Evolutionary conservation across 2,113 vertebrate species (phyloP).

Genomic region (Acrocephalus arundinaceus): DNA sequence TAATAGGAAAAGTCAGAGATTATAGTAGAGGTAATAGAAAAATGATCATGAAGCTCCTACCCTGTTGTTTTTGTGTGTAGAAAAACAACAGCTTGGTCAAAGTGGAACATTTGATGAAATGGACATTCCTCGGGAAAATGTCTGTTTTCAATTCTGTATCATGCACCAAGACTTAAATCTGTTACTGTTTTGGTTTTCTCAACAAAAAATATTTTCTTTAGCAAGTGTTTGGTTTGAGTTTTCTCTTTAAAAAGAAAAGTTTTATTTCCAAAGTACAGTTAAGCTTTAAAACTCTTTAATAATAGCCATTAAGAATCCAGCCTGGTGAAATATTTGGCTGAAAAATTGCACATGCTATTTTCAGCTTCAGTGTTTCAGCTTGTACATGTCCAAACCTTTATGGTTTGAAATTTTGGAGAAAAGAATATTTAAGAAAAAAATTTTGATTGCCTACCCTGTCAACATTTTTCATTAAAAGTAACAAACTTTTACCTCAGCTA

Average conservation of each 20-base stretch:
- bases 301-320: not conserved
- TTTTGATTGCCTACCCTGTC: not conserved
- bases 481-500: not conserved
- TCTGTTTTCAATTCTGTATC: slow-evolving; percentile 5
- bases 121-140: not conserved
- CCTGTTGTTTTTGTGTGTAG: not conserved
- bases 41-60: not conserved
- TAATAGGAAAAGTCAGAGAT: not conserved
- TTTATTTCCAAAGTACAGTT: not conserved
- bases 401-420: not conserved
- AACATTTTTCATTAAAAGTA: not conserved
- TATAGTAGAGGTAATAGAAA: not conserved
- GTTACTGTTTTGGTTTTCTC: not conserved
- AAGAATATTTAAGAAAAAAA: not conserved
- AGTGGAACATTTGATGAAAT: slow-evolving; percentile 18
- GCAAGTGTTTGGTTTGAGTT: not conserved
- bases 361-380: not conserved
- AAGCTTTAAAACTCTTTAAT: not conserved
- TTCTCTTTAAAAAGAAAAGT: not conserved
- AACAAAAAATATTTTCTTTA: slow-evolving; percentile 12
- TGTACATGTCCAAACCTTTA: not conserved
- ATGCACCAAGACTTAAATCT: not conserved
- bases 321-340: slow-evolving; percentile 6
- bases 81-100: not conserved
- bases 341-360: not conserved